phyloP scores from a whole-genome alignment of 2,797 vertebrate genomes.

The Lateolabrax maculatus region DNA sequence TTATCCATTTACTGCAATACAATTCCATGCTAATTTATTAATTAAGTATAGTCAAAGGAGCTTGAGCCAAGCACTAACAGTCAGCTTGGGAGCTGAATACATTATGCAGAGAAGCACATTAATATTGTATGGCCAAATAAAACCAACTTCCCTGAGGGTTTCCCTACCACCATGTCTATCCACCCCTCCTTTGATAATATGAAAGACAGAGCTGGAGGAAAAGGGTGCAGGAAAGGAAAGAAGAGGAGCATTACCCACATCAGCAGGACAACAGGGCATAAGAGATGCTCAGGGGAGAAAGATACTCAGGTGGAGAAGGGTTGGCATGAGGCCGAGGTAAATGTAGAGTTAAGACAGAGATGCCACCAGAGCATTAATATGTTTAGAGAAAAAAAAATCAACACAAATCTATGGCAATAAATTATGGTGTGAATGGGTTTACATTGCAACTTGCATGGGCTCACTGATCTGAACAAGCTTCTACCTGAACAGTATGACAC shows the following conservation, averaged over 20 bases:
- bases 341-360: neutral
- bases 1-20: constrained; percentile 14
- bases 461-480: neutral
- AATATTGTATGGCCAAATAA: constrained; percentile 74
- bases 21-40: constrained; percentile 45
- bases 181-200: constrained; percentile 6
- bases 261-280: constrained; percentile 5
- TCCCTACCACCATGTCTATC: constrained; percentile 42
- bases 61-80: constrained; percentile 65
- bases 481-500: neutral
- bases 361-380: neutral
- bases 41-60: constrained; percentile 49
- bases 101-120: constrained; percentile 67
- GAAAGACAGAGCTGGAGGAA: constrained; percentile 16
- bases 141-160: constrained; percentile 56
- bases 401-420: neutral
- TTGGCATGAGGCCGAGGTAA: neutral
- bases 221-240: constrained; percentile 15
- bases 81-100: constrained; percentile 70
- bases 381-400: neutral
- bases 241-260: neutral
- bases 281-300: neutral
- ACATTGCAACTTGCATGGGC: neutral
- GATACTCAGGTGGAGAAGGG: constrained; percentile 5
- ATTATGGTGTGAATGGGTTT: neutral